phyloP scores from a whole-genome alignment of 2,888 invertebrate genomes.

The Portevinia maculata region DNA sequence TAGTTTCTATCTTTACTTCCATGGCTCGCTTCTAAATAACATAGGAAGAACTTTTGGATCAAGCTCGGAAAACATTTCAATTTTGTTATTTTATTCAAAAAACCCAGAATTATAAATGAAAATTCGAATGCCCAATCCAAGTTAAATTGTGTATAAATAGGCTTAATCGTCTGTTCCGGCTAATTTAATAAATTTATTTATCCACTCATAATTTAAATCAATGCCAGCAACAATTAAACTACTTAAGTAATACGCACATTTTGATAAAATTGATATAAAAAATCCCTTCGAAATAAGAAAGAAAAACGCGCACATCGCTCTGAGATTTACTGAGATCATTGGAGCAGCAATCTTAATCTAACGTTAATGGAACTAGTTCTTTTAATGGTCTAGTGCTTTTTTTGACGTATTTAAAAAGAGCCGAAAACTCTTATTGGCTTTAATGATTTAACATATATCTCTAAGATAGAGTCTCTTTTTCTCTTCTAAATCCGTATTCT shows the following conservation, averaged over 20 bases:
- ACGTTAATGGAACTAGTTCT: constrained; percentile 16
- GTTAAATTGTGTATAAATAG: constrained; percentile 41
- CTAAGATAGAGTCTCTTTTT: too few relatives aligned
- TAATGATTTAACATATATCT: too few relatives aligned
- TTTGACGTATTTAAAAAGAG: too few relatives aligned
- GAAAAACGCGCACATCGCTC: constrained; percentile 11
- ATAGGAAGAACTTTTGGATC: too few relatives aligned
- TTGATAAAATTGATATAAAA: constrained; percentile 14
- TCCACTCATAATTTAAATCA: constrained; percentile 57
- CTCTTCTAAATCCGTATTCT: too few relatives aligned
- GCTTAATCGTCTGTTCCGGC: constrained; percentile 45
- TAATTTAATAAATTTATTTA: constrained; percentile 54
- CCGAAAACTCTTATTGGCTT: too few relatives aligned
- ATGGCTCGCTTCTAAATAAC: too few relatives aligned
- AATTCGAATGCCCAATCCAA: constrained; percentile 7
- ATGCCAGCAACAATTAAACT: constrained; percentile 49
- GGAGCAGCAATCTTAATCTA: constrained; percentile 25
- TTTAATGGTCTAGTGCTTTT: constrained; percentile 24
- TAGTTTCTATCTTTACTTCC: too few relatives aligned
- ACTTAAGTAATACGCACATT: constrained; percentile 68
- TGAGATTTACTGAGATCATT: constrained; percentile 27
- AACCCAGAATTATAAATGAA: constrained; percentile 6
- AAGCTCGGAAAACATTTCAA: neutral
- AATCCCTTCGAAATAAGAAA: neutral
- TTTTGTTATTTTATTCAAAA: constrained; percentile 27